Conservation (phyloP, 2,888 invertebrate species). For the Tuberolachnus salignus region DNA sequence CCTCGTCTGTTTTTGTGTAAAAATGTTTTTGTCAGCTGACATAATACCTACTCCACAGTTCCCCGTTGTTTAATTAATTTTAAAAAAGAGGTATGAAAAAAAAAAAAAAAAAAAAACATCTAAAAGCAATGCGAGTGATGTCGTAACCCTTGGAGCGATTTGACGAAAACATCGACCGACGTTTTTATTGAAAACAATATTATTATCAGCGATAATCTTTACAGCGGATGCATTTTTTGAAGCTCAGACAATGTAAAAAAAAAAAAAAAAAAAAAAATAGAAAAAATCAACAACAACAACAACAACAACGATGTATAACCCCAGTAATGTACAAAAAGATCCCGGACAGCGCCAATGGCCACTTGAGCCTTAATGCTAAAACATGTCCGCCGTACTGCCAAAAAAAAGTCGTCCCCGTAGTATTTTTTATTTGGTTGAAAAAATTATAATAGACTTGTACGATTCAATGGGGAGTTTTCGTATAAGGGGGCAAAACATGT, state of each 20-base stretch:
- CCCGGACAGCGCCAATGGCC: slow-evolving; percentile 39
- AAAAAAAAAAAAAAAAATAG: slow-evolving; percentile 24
- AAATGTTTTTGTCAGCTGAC: not conserved
- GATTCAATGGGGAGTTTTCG: slow-evolving; percentile 23
- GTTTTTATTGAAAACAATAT: slow-evolving; percentile 48
- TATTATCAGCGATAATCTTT: slow-evolving; percentile 54
- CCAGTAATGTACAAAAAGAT: slow-evolving; percentile 25
- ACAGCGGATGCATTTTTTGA: slow-evolving; percentile 56
- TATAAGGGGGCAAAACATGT: slow-evolving; percentile 52
- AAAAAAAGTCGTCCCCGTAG: slow-evolving; percentile 24
- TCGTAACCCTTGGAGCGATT: slow-evolving; percentile 25
- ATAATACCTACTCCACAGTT: not conserved
- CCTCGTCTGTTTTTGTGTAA: not conserved
- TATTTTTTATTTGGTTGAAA: slow-evolving; percentile 36
- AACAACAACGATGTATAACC: slow-evolving; percentile 17
- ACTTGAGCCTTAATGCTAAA: slow-evolving; percentile 45
- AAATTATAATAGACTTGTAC: slow-evolving; percentile 45
- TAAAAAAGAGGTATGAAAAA: slow-evolving; percentile 10
- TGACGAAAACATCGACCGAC: slow-evolving; percentile 50
- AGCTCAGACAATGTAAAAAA: slow-evolving; percentile 37
- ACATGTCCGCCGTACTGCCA: slow-evolving; percentile 44
- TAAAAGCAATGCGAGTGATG: slow-evolving; percentile 18
- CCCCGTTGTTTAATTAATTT: slow-evolving; percentile 39
- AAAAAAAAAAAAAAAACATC: slow-evolving; percentile 22
- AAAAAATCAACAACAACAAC: too few species aligned